Base-by-base conservation (phyloP, 2,113 vertebrate species). In the Neodon shergylaensis region DNA sequence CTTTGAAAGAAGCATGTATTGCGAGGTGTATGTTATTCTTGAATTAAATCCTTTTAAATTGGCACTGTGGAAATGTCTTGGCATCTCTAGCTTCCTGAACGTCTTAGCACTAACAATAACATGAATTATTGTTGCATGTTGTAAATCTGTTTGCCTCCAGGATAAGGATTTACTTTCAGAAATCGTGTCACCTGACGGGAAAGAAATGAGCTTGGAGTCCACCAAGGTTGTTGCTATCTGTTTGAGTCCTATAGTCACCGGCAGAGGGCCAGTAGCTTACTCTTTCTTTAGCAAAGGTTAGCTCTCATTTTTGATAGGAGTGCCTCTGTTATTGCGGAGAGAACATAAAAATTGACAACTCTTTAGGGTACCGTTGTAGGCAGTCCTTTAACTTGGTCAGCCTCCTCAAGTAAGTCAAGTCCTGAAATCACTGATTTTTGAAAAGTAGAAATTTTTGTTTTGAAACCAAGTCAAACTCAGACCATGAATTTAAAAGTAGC, bases 1-100 rank as follows among this genome's bases (percentile, higher is more conserved):
- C 93, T 96, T 96, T 97, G 89, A 95, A 91, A 97, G 98, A 97
- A 95, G 36, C 92, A 96, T 17, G 96, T 98, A 93, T 96, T 92
- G 95, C 39, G 74, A 82, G 91, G 65, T 94, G 14, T 76, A 61
- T 98, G 73, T 83, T 95, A 86, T 94, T 81, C 93, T 92, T 97
- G 88, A 97, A 96, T 96, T 92, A 70, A 96, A 54, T 49, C 36
- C 8, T 96, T 96, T 36, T 77, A 76, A 98, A 90, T 85, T 11
- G 47, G 2, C 94, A 79, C 94, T 98, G 97, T 97, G 58, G 52
- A 97, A 92, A 61, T 76, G 65, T 98, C 33, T 95, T 70, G 81
- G 36, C 54, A 91, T 26, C 7, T 13, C 24, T 72, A 77, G 5
- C 16, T 44, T 82, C 47, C 3, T 52, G 10, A 92, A 86, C 96